Evolutionary conservation across 53 echinoderm and acorn worm species (phyloP).

Genomic region (Holothuria leucospilota): DNA sequence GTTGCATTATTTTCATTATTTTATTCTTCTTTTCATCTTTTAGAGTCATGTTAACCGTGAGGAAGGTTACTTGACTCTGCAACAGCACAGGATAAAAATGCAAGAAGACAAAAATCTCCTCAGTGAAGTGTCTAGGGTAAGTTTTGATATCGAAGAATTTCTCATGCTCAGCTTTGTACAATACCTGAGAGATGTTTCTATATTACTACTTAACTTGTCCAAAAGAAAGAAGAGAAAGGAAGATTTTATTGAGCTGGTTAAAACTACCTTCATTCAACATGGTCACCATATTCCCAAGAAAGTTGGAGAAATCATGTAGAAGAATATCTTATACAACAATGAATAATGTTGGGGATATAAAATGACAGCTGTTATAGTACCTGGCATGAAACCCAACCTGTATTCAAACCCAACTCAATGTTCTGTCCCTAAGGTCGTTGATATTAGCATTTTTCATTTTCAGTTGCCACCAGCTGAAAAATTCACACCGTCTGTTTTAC

Average conservation of each 20-base stretch:
- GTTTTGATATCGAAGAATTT: background rate
- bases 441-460: too few species aligned
- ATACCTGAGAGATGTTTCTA: background rate
- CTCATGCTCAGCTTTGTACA: background rate
- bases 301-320: background rate
- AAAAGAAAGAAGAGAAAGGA: background rate
- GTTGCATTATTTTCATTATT: background rate
- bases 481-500: too few species aligned
- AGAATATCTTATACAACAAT: background rate
- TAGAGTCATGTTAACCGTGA: constrained; percentile 91
- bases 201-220: background rate
- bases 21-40: background rate
- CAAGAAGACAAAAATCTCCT: constrained; percentile 81
- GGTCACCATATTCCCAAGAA: too few species aligned
- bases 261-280: too few species aligned
- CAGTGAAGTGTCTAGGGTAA: constrained; percentile 84
- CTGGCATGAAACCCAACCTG: too few species aligned
- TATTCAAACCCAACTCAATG: too few species aligned
- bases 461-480: too few species aligned
- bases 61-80: constrained; percentile 86
- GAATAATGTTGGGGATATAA: background rate
- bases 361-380: background rate
- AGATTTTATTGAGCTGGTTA: background rate
- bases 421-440: too few species aligned
- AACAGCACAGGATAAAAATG: constrained; percentile 94